Conservation (phyloP, 1,140 invertebrate species). For the Bicyclus anynana region DNA sequence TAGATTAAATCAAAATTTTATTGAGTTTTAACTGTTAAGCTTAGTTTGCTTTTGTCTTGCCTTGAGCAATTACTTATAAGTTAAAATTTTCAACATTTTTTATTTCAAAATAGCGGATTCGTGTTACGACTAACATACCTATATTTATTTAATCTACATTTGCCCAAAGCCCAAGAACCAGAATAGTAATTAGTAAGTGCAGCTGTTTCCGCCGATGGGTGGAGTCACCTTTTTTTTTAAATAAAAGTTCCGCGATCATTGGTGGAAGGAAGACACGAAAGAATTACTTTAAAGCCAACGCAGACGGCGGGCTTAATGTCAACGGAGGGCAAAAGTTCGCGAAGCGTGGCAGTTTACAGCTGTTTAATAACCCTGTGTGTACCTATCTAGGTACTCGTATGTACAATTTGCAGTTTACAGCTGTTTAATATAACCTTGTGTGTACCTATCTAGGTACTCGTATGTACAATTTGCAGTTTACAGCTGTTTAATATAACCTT, state of each 20-base stretch:
- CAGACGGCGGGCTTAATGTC: background rate
- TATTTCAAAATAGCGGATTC: background rate
- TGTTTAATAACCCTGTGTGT: too few species aligned
- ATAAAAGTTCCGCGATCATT: constrained; percentile 61
- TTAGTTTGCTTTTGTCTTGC: too few species aligned
- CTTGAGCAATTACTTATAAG: too few species aligned
- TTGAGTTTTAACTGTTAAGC: too few species aligned
- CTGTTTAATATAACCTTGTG: too few species aligned
- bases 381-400: too few species aligned
- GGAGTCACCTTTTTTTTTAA: constrained; percentile 60
- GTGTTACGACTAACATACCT: constrained; percentile 4
- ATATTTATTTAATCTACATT: constrained; percentile 30
- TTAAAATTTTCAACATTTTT: too few species aligned
- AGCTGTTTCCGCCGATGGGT: constrained; percentile 70
- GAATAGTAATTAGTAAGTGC: constrained; percentile 68
- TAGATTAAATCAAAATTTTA: too few species aligned
- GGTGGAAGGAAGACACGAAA: constrained; percentile 48
- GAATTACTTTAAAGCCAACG: constrained; percentile 53
- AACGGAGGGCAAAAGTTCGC: background rate
- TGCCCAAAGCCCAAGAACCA: constrained; percentile 52
- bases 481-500: too few species aligned
- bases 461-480: too few species aligned
- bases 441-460: too few species aligned
- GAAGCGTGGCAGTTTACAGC: background rate
- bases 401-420: too few species aligned